Conservation (phyloP, 92 coral and sea anemone genomes). For the Parazoanthus swiftii region DNA sequence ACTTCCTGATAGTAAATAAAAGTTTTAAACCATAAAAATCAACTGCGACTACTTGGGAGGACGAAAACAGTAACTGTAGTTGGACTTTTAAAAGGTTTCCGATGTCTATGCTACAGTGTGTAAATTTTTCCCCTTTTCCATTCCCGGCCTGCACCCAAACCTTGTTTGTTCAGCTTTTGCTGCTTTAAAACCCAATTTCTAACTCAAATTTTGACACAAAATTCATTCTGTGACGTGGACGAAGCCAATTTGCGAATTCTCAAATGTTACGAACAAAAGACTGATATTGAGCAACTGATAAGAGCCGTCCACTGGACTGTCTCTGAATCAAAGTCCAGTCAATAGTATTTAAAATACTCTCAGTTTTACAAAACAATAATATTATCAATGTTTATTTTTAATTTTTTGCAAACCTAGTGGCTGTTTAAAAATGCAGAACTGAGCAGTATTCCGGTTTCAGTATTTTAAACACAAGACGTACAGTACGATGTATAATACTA, state of each 20-base stretch:
- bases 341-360: too few relatives aligned
- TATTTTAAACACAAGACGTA: neutral
- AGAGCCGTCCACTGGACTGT: too few relatives aligned
- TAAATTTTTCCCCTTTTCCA: neutral
- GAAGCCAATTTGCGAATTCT: neutral
- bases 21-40: neutral
- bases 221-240: constrained; percentile 17
- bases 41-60: neutral
- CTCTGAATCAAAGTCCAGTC: too few relatives aligned
- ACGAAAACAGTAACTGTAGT: neutral
- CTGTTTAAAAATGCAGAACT: neutral
- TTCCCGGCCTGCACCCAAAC: neutral
- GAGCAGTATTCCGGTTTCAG: neutral
- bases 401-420: neutral
- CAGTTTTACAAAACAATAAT: too few relatives aligned
- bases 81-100: neutral
- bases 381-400: too few relatives aligned
- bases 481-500: neutral
- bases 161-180: neutral
- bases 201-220: neutral
- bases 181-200: neutral
- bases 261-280: neutral
- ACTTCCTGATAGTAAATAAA: too few relatives aligned
- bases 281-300: neutral
- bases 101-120: neutral